Percentiles rank a stretch among this genome's conserved stretches.
Evolutionary conservation across 2,797 vertebrate species (phyloP).

Genomic region (Chrosomus eos): DNA sequence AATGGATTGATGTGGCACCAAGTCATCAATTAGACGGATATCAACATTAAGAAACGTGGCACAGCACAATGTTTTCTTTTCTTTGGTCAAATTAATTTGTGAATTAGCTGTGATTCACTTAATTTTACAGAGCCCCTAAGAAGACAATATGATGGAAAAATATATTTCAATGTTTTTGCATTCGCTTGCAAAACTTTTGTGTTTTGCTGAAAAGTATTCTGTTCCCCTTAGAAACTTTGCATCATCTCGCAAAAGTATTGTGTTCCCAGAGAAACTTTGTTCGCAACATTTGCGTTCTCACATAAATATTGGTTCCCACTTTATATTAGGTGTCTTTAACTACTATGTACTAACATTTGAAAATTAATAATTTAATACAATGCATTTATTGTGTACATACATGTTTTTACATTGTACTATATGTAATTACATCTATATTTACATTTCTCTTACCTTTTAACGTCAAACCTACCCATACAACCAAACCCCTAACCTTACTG

Average conservation of each 20-base stretch:
- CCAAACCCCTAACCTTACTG: too few relatives aligned
- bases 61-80: conserved; percentile 71
- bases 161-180: not conserved
- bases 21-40: conserved; percentile 86
- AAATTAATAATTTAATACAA: too few relatives aligned
- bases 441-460: too few relatives aligned
- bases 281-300: not conserved
- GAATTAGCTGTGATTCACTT: not conserved
- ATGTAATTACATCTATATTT: too few relatives aligned
- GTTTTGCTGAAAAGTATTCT: not conserved
- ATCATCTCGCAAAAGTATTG: not conserved
- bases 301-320: not conserved
- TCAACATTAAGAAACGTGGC: conserved; percentile 81
- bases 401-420: too few relatives aligned
- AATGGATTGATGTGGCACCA: conserved; percentile 86
- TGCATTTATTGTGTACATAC: too few relatives aligned
- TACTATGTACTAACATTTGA: too few relatives aligned
- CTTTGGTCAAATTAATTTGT: not conserved
- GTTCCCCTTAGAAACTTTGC: not conserved
- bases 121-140: not conserved
- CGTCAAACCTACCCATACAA: too few relatives aligned
- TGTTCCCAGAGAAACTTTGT: not conserved
- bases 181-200: not conserved
- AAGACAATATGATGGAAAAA: not conserved
- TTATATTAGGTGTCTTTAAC: too few relatives aligned